Evolutionary conservation across 1,140 invertebrate genomes (phyloP).

Genomic region (Trachymyrmex septentrionalis): DNA sequence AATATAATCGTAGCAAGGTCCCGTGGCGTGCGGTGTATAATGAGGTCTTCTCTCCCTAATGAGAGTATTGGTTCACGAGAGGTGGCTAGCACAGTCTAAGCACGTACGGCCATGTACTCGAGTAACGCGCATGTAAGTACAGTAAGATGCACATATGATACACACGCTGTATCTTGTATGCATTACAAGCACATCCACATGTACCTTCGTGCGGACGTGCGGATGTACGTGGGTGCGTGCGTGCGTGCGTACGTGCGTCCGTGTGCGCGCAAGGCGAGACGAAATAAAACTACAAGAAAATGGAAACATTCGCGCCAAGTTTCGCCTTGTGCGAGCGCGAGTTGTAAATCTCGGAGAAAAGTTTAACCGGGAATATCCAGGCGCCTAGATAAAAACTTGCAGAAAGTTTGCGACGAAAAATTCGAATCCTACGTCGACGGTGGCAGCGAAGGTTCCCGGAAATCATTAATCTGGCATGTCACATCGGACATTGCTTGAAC

Average conservation of each 20-base stretch:
- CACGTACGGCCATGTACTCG: conserved; percentile 48
- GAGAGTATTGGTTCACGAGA: conserved; percentile 74
- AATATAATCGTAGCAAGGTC: conserved; percentile 82
- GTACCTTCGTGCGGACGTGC: conserved; percentile 3
- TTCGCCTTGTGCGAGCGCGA: conserved; percentile 26
- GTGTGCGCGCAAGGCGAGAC: conserved; percentile 7
- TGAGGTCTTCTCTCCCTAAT: conserved; percentile 80
- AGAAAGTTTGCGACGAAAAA: conserved; percentile 57
- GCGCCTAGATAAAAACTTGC: conserved; percentile 54
- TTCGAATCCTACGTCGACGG: conserved; percentile 54
- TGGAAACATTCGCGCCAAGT: conserved; percentile 47
- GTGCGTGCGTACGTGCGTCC: neutral
- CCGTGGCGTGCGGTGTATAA: conserved; percentile 77
- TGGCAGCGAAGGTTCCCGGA: conserved; percentile 16
- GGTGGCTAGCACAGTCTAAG: conserved; percentile 25
- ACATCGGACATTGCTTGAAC: conserved; percentile 52
- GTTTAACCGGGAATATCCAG: conserved; percentile 11
- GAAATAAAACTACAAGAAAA: conserved; percentile 12
- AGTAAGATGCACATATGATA: conserved; percentile 48
- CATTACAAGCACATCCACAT: neutral
- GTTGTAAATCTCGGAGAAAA: conserved; percentile 55
- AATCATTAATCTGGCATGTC: conserved; percentile 60
- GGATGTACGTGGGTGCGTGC: no score
- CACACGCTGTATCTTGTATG: conserved; percentile 1
- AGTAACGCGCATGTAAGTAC: conserved; percentile 35